A percentile compares a stretch with the other conserved stretches of the same genome.
Conservation (phyloP, 2,888 invertebrate species). For the Drosophila dives region DNA sequence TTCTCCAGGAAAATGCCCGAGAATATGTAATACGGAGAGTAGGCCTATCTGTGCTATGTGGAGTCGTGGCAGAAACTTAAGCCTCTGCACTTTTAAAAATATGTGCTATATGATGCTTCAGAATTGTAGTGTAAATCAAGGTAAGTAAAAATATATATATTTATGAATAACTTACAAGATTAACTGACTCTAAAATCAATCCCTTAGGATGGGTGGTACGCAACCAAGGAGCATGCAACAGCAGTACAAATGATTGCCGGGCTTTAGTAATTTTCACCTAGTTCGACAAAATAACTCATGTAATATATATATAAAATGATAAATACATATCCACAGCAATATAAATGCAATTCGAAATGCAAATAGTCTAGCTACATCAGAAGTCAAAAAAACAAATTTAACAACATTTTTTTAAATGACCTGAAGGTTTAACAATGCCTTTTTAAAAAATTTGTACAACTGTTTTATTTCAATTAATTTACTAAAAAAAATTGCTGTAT, state of each 20-base stretch:
- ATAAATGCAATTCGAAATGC: slow-evolving; percentile 2
- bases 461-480: neutral
- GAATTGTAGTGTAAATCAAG: neutral
- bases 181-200: neutral
- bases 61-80: neutral
- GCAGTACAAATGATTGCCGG: neutral
- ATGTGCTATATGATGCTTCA: slow-evolving; percentile 17
- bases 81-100: slow-evolving; percentile 40
- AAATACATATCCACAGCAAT: neutral
- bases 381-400: slow-evolving; percentile 17
- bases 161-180: neutral
- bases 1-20: neutral
- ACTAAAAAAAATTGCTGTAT: no score
- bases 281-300: neutral
- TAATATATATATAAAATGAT: neutral
- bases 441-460: neutral
- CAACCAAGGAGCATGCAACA: neutral
- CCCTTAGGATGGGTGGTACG: slow-evolving; percentile 12
- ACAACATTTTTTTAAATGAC: neutral
- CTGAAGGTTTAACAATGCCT: neutral
- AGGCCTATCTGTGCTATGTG: slow-evolving; percentile 32
- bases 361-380: neutral
- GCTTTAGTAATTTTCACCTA: neutral
- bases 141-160: slow-evolving; percentile 11
- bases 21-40: no score